Evolutionary conservation across 35 echinoderm and acorn worm species (phyloP).

Genomic region (Heliocidaris erythrogramma): DNA sequence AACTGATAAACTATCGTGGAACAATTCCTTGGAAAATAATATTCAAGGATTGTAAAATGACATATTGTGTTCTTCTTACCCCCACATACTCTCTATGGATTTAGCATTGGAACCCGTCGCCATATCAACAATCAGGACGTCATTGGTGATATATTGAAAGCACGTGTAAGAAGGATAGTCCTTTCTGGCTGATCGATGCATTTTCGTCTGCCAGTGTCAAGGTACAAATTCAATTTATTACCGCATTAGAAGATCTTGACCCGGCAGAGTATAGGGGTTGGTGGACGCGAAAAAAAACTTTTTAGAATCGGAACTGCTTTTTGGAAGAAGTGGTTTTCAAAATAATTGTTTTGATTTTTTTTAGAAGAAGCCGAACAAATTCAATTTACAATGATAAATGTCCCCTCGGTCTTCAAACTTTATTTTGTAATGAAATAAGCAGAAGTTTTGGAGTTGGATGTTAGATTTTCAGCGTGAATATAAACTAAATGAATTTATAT

Average conservation of each 20-base stretch:
- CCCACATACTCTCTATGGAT: too few relatives aligned
- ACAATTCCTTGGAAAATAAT: too few relatives aligned
- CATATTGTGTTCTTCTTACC: too few relatives aligned
- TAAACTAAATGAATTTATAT: background rate
- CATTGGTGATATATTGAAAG: background rate
- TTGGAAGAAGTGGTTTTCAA: too few relatives aligned
- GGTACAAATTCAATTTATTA: background rate
- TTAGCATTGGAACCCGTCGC: background rate
- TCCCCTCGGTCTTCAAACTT: background rate
- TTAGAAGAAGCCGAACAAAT: background rate
- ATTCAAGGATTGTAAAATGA: too few relatives aligned
- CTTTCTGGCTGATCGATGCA: slow-evolving; percentile 1
- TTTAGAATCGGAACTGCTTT: too few relatives aligned
- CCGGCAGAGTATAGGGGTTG: background rate
- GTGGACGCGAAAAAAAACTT: too few relatives aligned
- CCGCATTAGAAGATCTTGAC: background rate
- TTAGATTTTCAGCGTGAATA: background rate
- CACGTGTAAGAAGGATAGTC: background rate
- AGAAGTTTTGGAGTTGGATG: background rate
- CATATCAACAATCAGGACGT: background rate
- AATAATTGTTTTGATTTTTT: too few relatives aligned
- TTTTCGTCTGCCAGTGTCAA: background rate
- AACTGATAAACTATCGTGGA: too few relatives aligned
- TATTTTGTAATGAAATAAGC: background rate
- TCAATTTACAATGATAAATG: background rate